Conservation (phyloP, 2,797 vertebrate genomes). For the Nasua narica region DNA sequence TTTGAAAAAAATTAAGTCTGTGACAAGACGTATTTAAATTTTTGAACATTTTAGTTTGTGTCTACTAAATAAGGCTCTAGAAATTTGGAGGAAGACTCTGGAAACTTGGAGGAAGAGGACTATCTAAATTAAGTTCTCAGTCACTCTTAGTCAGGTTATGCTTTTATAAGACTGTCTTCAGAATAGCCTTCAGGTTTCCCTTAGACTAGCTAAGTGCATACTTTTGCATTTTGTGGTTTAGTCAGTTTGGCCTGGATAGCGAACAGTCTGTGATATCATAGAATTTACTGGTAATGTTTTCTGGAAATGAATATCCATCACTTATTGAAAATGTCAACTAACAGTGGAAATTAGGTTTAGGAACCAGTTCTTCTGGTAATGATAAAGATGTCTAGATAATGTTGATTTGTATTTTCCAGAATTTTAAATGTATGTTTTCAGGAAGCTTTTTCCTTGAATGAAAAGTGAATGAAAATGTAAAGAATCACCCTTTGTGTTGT, state of each 20-base stretch:
- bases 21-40: background rate
- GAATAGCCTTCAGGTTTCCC: constrained; percentile 17
- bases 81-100: background rate
- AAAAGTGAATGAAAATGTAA: constrained; percentile 65
- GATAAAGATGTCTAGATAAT: constrained; percentile 46
- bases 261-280: constrained; percentile 47
- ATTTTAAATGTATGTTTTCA: constrained; percentile 58
- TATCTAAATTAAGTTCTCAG: constrained; percentile 5
- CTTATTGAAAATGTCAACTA: constrained; percentile 70
- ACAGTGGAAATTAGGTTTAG: constrained; percentile 64
- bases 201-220: background rate
- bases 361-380: constrained; percentile 67
- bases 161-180: background rate
- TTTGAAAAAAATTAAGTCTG: background rate
- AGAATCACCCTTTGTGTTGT: constrained; percentile 50
- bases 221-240: constrained; percentile 62
- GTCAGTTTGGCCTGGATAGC: constrained; percentile 60
- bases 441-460: constrained; percentile 74
- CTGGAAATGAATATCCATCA: constrained; percentile 74
- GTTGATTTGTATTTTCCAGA: constrained; percentile 76
- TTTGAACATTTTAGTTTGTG: constrained; percentile 40
- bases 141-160: background rate
- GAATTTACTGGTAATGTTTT: constrained; percentile 72
- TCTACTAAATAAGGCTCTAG: background rate
- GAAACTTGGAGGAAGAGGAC: background rate